Percentiles rank a stretch among this genome's conserved stretches.
These are phyloP conservation scores for Eubasilissa regina DNA, from an alignment of 1,140 invertebrate genomes.

Conservation along the genomic window DNA sequence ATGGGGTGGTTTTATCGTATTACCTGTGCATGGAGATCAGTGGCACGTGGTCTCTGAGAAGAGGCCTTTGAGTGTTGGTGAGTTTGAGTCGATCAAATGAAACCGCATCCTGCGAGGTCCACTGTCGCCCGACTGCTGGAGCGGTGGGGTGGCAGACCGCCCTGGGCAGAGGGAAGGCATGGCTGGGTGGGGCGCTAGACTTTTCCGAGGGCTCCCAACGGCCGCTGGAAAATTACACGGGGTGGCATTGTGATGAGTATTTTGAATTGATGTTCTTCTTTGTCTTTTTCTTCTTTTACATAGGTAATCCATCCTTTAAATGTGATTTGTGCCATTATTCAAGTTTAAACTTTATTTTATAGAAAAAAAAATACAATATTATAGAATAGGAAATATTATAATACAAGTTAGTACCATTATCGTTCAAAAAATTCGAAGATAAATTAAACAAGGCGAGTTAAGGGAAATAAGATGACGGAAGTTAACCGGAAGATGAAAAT, in stretches of 20 bases:
- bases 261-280: too few species aligned
- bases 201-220: constrained; percentile 17
- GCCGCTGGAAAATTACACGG: constrained; percentile 22
- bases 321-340: too few species aligned
- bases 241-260: neutral
- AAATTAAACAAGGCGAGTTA: too few species aligned
- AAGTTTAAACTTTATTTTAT: too few species aligned
- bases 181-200: neutral
- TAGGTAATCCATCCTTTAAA: too few species aligned
- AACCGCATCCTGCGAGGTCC: neutral
- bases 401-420: too few species aligned
- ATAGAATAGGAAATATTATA: too few species aligned
- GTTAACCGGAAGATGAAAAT: too few species aligned
- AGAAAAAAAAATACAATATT: too few species aligned
- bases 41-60: constrained; percentile 42
- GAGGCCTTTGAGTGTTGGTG: constrained; percentile 34
- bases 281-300: too few species aligned
- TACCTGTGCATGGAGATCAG: constrained; percentile 45
- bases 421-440: too few species aligned
- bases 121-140: constrained; percentile 11
- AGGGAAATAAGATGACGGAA: too few species aligned
- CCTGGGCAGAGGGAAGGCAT: neutral
- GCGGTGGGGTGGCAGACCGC: constrained; percentile 12
- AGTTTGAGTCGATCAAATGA: constrained; percentile 48
- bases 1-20: neutral